phyloP scores from a whole-genome alignment of 2,797 vertebrate genomes.

The Prionace glauca region DNA sequence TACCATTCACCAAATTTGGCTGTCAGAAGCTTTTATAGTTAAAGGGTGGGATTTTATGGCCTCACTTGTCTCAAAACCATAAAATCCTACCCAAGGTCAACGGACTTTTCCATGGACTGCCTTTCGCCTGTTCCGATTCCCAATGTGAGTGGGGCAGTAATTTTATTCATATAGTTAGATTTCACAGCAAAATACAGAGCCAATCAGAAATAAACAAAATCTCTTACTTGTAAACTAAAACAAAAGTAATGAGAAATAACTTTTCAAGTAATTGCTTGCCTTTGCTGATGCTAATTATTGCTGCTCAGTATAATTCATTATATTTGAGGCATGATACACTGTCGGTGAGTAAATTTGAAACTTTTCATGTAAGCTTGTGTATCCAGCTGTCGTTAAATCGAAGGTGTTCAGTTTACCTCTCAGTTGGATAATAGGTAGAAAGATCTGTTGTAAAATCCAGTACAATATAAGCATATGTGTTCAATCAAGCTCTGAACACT shows the following conservation, averaged over 20 bases:
- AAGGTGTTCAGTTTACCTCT: not conserved
- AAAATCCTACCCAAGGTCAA: too few species aligned
- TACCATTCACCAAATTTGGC: not conserved
- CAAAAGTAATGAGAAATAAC: not conserved
- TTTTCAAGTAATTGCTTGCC: not conserved
- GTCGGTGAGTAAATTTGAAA: not conserved
- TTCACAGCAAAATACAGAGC: not conserved
- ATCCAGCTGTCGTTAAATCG: not conserved
- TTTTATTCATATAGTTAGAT: not conserved
- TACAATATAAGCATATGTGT: not conserved
- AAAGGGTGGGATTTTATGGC: too few species aligned
- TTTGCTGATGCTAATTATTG: not conserved
- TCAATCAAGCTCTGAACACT: not conserved
- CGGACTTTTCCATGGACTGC: too few species aligned
- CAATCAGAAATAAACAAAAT: not conserved
- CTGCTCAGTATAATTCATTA: not conserved
- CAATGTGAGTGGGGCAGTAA: too few species aligned
- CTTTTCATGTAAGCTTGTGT: not conserved
- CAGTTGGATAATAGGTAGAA: not conserved
- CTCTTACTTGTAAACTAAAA: not conserved
- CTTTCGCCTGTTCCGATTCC: too few species aligned
- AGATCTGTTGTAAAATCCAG: not conserved
- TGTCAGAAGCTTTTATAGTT: not conserved
- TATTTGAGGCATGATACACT: not conserved
- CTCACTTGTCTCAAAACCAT: too few species aligned